Percentiles rank a stretch among this genome's conserved stretches.
Evolutionary conservation across 2,888 invertebrate species (phyloP).

Genomic region (Polymixis flavicincta): DNA sequence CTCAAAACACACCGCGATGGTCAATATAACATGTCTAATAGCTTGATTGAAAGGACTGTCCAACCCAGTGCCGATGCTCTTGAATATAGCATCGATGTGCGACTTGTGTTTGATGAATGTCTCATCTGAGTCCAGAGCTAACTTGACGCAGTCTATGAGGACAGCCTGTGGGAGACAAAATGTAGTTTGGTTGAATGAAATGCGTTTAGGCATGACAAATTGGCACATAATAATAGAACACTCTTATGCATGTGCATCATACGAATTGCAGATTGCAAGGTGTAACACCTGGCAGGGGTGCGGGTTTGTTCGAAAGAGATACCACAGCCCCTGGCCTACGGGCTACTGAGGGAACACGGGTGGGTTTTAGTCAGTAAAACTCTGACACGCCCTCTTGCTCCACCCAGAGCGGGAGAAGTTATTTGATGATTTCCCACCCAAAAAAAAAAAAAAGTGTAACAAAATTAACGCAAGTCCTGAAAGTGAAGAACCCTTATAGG

Average conservation of each 20-base stretch:
- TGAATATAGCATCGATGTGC: conserved; percentile 82
- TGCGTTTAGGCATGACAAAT: background rate
- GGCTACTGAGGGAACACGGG: too few species aligned
- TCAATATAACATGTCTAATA: conserved; percentile 89
- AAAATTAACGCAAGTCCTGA: too few species aligned
- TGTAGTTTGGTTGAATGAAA: background rate
- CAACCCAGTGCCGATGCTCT: conserved; percentile 83
- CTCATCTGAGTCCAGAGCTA: conserved; percentile 90
- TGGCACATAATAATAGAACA: background rate
- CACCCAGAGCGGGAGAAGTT: too few species aligned
- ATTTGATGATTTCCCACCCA: too few species aligned
- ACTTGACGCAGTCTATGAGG: conserved; percentile 92
- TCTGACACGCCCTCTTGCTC: too few species aligned
- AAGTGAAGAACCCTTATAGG: too few species aligned
- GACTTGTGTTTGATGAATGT: conserved; percentile 78
- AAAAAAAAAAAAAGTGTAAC: too few species aligned
- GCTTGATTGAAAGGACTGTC: conserved; percentile 90
- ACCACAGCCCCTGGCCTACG: too few species aligned
- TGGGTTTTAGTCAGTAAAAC: too few species aligned
- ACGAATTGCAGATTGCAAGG: too few species aligned
- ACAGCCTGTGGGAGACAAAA: conserved; percentile 81
- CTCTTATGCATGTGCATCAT: background rate
- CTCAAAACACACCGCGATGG: conserved; percentile 91
- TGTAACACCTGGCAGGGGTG: too few species aligned
- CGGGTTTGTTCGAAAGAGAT: too few species aligned